Evolutionary conservation across 1,140 invertebrate species (phyloP).

Genomic region (Choristoneura fumiferana): DNA sequence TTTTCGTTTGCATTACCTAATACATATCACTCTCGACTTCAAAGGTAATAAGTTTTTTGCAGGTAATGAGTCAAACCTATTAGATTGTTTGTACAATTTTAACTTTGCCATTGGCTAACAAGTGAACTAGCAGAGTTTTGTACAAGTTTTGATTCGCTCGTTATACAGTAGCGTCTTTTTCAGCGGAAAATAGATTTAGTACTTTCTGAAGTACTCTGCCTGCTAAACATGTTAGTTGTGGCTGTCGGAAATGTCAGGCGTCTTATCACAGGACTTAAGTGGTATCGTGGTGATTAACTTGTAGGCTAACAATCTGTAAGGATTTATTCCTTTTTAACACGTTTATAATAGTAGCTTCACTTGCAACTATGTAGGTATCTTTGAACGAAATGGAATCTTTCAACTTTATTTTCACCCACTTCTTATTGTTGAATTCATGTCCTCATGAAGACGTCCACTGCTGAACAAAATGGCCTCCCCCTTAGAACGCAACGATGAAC

Average conservation of each 20-base stretch:
- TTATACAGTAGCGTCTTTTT: neutral
- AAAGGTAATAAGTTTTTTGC: slow-evolving; percentile 5
- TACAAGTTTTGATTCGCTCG: no score
- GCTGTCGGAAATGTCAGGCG: slow-evolving; percentile 30
- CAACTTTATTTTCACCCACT: no score
- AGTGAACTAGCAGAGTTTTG: no score
- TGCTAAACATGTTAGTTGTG: neutral
- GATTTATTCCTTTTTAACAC: neutral
- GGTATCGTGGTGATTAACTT: slow-evolving; percentile 7
- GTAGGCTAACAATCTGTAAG: slow-evolving; percentile 4
- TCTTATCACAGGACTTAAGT: slow-evolving; percentile 7
- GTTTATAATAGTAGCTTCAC: slow-evolving; percentile 22
- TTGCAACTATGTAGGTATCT: no score
- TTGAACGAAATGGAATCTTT: no score
- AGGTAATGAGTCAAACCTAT: neutral
- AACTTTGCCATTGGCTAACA: no score
- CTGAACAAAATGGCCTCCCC: no score
- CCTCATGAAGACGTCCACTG: no score
- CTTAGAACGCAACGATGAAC: no score
- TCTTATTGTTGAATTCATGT: no score
- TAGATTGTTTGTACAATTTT: no score
- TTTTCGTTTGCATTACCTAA: neutral
- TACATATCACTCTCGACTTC: neutral
- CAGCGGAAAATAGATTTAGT: neutral
- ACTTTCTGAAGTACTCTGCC: neutral